Base-by-base conservation (phyloP, 2,888 invertebrate genomes). In the Drosophila nigritarsus region DNA sequence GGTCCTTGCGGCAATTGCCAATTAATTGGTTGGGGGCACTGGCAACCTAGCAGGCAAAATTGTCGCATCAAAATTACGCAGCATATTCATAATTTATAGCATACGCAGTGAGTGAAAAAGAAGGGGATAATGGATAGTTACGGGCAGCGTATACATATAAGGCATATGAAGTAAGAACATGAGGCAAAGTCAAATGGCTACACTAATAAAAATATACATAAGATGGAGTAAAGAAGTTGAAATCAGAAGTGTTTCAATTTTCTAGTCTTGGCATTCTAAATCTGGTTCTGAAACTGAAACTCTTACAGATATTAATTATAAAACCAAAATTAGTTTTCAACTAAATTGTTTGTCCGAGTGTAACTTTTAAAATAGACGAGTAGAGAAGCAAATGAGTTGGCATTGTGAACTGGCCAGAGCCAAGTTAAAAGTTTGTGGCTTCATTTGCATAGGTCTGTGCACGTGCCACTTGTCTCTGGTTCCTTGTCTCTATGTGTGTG, bases 71-170 rank as follows among this genome's bases (percentile, higher is more conserved):
- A 76, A 73, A 66, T 69, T 66, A 76, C 80, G 73, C 80, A 76
- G 62, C 72, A 79, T 73, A 81, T 85, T 83, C 85, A 85, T 87
- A 81, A 87, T 87, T 85, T 83, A 84, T 81, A 50, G 40, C 67
- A 73, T 87, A 71, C 87, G 84, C 85, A 87, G 73, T 75, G 67
- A 48, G 40, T 24, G 48, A 48, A 20, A 40, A 48, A 27, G 32
- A 32, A n/a, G 48, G 48, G 36, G 7, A 15, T 32, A 66, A 48
- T 42, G 42, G n/a, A 58, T 53, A 62, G 50, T 53, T 49, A 20
- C 29, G 15, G 40, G 24, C 38, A 20, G 13, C 29, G 20, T 27
- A 18, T 11, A 24, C 8, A 32, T 7, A 27, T 3, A 15, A 27
- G 18, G 32, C 40, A 48, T 55, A 15, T 24, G 24, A 3, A 4